Evolutionary conservation across 2,888 invertebrate genomes (phyloP).

Genomic region (Buathra laborator): DNA sequence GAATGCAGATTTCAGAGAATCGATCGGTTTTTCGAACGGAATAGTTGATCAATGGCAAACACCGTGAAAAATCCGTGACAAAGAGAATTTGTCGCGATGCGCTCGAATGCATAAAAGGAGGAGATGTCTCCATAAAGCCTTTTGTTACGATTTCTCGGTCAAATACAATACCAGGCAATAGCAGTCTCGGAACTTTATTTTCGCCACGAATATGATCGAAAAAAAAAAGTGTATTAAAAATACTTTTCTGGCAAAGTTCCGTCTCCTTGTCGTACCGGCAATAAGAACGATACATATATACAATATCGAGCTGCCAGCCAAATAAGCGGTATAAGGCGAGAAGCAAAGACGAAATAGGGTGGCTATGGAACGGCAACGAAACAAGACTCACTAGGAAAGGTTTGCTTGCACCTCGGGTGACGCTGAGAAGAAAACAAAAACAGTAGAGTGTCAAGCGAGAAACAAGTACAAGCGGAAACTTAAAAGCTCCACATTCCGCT

Average conservation of each 20-base stretch:
- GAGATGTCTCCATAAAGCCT: background rate
- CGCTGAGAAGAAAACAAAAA: slow-evolving; percentile 61
- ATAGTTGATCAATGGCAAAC: background rate
- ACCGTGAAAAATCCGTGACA: background rate
- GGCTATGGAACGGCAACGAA: background rate
- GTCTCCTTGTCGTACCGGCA: background rate
- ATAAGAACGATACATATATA: background rate
- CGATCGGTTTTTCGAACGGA: slow-evolving; percentile 4
- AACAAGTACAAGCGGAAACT: slow-evolving; percentile 58
- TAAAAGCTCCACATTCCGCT: slow-evolving; percentile 53
- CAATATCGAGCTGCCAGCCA: background rate
- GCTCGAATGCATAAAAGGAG: background rate
- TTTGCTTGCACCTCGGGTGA: background rate
- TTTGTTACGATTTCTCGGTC: background rate
- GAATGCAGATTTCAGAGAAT: slow-evolving; percentile 43
- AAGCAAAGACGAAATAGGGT: background rate
- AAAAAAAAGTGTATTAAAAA: background rate
- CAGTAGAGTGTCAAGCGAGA: slow-evolving; percentile 53
- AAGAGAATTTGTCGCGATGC: background rate
- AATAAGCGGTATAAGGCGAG: background rate
- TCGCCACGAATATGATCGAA: background rate
- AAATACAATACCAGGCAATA: background rate
- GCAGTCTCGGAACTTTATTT: background rate
- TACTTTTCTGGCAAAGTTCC: background rate
- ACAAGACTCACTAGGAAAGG: background rate